A percentile compares a stretch with the other conserved stretches of the same genome.
These are phyloP conservation scores for Oligia fasciuncula DNA, from an alignment of 2,888 invertebrate species.

Conservation along the genomic window DNA sequence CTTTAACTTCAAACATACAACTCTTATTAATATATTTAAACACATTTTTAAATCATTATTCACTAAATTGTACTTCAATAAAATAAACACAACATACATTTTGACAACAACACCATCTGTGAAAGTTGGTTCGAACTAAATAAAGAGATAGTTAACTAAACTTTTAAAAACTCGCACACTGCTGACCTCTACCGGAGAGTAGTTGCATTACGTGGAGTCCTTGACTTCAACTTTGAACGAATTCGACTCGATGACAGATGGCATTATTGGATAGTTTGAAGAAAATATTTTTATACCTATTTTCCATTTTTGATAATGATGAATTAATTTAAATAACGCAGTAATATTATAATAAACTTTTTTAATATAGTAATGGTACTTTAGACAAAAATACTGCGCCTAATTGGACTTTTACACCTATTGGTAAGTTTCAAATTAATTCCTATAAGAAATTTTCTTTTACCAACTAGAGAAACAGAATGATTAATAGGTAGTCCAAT, in stretches of 20 bases:
- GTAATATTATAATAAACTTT: not conserved
- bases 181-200: constrained; percentile 85
- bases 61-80: not conserved
- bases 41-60: not conserved
- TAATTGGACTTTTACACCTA: not conserved
- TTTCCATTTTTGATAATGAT: not conserved
- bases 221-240: constrained; percentile 67
- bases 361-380: not conserved
- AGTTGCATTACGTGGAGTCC: constrained; percentile 73
- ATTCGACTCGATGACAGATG: constrained; percentile 78
- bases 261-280: constrained; percentile 65
- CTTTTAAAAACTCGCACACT: constrained; percentile 72
- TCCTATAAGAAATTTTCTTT: constrained; percentile 37
- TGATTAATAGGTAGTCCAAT: constrained; percentile 41
- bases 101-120: constrained; percentile 81
- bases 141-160: constrained; percentile 73
- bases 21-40: not conserved
- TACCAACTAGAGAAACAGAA: constrained; percentile 42
- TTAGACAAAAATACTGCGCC: not conserved
- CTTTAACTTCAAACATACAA: not conserved
- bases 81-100: constrained; percentile 4
- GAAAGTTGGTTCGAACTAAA: constrained; percentile 76
- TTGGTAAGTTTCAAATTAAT: not conserved
- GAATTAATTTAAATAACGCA: not conserved
- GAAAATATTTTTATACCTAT: not conserved